A percentile compares a stretch with the other conserved stretches of the same genome.
phyloP scores from a whole-genome alignment of 2,113 vertebrate species.

The Sminthopsis crassicaudata region DNA sequence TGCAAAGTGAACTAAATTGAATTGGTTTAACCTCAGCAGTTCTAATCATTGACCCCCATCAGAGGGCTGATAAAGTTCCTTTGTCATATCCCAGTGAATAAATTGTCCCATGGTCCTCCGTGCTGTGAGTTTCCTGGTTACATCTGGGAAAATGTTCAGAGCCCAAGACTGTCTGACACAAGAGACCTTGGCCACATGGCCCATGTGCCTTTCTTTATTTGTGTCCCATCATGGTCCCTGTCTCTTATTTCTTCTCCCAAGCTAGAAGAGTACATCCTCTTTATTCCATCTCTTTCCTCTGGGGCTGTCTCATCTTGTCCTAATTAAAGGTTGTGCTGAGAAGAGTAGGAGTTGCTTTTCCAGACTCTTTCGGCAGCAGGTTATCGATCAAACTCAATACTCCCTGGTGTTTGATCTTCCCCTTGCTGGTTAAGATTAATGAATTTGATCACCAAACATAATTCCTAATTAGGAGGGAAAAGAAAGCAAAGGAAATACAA shows the following conservation, averaged over 20 bases:
- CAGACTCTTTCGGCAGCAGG: constrained; percentile 27
- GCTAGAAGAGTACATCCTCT: neutral
- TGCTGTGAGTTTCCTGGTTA: neutral
- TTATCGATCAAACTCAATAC: constrained; percentile 67
- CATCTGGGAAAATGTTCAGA: neutral
- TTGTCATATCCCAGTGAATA: neutral
- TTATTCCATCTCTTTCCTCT: neutral
- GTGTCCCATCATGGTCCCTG: neutral
- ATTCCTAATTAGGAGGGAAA: constrained; percentile 73
- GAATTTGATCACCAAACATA: constrained; percentile 66
- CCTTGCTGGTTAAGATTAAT: constrained; percentile 65
- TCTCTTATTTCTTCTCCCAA: neutral
- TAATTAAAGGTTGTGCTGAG: constrained; percentile 53
- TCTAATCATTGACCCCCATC: neutral
- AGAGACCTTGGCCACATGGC: neutral
- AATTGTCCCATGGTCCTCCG: neutral
- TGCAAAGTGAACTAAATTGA: neutral
- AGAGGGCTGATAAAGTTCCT: neutral
- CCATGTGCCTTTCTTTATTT: neutral
- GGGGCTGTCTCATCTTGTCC: neutral
- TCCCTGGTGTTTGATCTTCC: constrained; percentile 41
- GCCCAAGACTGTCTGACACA: neutral
- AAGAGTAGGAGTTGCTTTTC: constrained; percentile 2
- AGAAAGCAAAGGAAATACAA: constrained; percentile 72
- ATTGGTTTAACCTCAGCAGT: neutral